Evolutionary conservation across 2,888 invertebrate genomes (phyloP).

Genomic region (Drosophila neonasuta): DNA sequence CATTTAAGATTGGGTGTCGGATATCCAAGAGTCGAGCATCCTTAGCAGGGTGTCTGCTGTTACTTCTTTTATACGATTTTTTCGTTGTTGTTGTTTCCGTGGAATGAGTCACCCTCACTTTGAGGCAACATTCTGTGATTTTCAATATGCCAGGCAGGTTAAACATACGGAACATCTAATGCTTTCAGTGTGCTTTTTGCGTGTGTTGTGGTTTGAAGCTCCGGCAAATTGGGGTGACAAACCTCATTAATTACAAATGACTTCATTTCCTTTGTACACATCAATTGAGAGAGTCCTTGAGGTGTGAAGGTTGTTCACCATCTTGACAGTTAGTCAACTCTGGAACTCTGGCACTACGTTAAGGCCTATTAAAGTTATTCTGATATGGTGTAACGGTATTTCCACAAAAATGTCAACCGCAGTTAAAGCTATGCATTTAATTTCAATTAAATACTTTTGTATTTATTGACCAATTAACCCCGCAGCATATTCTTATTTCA

Average conservation of each 20-base stretch:
- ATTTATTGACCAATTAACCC: too few species aligned
- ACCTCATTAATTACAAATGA: constrained; percentile 79
- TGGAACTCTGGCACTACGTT: constrained; percentile 1
- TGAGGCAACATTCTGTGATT: constrained; percentile 50
- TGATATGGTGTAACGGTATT: neutral
- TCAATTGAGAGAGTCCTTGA: constrained; percentile 49
- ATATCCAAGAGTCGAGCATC: neutral
- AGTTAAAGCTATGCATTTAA: too few species aligned
- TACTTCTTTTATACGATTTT: constrained; percentile 48
- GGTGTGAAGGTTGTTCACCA: constrained; percentile 49
- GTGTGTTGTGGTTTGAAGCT: constrained; percentile 59
- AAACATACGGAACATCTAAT: constrained; percentile 43
- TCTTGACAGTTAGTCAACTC: constrained; percentile 35
- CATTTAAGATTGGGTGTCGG: fast-evolving
- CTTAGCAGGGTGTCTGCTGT: constrained; percentile 27
- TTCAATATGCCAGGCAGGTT: constrained; percentile 66
- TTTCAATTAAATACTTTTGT: too few species aligned
- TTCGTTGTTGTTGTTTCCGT: constrained; percentile 4
- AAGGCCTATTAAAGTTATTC: constrained; percentile 23
- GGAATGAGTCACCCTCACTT: constrained; percentile 42
- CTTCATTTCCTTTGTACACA: constrained; percentile 68
- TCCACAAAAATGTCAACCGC: too few species aligned
- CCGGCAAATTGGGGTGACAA: constrained; percentile 76
- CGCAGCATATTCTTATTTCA: too few species aligned
- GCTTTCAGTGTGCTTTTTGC: constrained; percentile 18